A percentile compares a stretch with the other conserved stretches of the same genome.
phyloP scores from a whole-genome alignment of 2,888 invertebrate species.

The Nemurella pictetii region DNA sequence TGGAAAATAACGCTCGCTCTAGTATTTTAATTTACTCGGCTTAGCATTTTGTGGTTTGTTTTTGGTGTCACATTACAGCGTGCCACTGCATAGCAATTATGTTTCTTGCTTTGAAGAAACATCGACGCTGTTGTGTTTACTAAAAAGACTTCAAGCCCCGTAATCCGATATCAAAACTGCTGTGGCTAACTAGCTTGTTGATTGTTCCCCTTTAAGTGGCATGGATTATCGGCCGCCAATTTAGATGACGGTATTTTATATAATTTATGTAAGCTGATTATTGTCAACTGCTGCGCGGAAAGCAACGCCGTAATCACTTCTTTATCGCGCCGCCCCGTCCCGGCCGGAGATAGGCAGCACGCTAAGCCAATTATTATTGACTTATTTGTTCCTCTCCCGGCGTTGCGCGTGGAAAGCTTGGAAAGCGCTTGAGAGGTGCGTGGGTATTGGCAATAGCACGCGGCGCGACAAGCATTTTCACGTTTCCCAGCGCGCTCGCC shows the following conservation, averaged over 20 bases:
- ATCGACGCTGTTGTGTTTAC: too few relatives aligned
- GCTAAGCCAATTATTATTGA: slow-evolving; percentile 28
- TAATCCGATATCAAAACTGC: neutral
- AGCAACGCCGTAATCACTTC: slow-evolving; percentile 15
- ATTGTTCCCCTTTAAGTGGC: neutral
- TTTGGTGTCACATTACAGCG: neutral
- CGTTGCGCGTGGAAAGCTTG: neutral
- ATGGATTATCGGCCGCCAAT: slow-evolving; percentile 2
- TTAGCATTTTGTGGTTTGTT: neutral
- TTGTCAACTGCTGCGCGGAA: slow-evolving; percentile 1
- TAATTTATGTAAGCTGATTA: slow-evolving; percentile 23
- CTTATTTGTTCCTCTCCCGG: slow-evolving; percentile 16
- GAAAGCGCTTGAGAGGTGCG: neutral
- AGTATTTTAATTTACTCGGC: neutral
- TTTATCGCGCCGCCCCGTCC: neutral
- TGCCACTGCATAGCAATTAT: neutral
- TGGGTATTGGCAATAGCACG: neutral
- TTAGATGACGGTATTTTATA: neutral
- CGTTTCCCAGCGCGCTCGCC: neutral
- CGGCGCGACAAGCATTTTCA: neutral
- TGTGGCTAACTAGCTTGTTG: neutral
- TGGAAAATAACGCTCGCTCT: too few relatives aligned
- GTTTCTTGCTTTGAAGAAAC: neutral
- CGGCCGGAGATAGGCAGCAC: neutral
- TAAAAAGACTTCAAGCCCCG: neutral